phyloP scores from a whole-genome alignment of 2,797 vertebrate genomes.

The Pseudocheirus occidentalis region DNA sequence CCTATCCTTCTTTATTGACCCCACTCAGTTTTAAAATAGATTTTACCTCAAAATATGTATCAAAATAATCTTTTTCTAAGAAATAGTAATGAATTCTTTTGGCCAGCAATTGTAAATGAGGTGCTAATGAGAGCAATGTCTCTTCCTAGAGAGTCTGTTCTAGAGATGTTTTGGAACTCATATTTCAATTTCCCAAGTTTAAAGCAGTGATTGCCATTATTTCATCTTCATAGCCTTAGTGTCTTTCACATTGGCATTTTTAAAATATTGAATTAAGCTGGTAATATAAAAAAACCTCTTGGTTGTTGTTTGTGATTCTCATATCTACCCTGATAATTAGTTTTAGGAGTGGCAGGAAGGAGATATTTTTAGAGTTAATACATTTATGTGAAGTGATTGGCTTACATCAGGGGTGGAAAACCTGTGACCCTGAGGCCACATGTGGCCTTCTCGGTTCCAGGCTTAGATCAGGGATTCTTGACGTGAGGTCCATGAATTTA shows the following conservation, averaged over 20 bases:
- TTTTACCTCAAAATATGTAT: background rate
- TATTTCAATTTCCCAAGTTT: constrained; percentile 49
- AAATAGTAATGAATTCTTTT: background rate
- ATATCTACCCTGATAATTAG: constrained; percentile 36
- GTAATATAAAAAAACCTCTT: background rate
- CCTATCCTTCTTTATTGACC: constrained; percentile 1
- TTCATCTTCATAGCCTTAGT: constrained; percentile 18
- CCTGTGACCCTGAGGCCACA: no score
- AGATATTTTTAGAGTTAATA: constrained; percentile 30
- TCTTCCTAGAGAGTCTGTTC: background rate
- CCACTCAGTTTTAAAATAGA: background rate
- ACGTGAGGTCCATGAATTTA: background rate
- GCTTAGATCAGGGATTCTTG: background rate
- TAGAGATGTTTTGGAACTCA: constrained; percentile 45
- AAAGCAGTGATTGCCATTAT: background rate
- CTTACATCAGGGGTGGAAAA: no score
- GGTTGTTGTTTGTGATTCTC: constrained; percentile 1
- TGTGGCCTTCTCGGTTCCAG: no score
- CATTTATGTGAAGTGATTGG: background rate
- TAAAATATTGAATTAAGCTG: background rate
- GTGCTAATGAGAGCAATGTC: background rate
- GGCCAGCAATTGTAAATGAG: background rate
- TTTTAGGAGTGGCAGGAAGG: constrained; percentile 43
- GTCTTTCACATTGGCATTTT: constrained; percentile 14
- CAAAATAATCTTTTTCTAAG: background rate